A percentile compares a stretch with the other conserved stretches of the same genome.
phyloP scores from a whole-genome alignment of 2,888 invertebrate genomes.

The Drosophila algonquin region DNA sequence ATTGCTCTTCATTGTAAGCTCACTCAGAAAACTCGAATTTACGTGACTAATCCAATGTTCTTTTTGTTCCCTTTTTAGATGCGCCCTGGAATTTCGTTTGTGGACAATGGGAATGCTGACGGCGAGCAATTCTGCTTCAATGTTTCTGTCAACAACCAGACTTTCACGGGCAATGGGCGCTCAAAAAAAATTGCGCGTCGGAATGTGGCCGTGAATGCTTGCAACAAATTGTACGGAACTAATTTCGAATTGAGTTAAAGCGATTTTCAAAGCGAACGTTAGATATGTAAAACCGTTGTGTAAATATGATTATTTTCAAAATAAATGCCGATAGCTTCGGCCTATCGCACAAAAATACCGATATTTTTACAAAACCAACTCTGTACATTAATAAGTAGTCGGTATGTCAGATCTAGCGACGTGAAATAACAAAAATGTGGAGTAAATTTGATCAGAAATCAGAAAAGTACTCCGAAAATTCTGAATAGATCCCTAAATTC shows the following conservation, averaged over 20 bases:
- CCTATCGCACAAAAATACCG: too few species aligned
- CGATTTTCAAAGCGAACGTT: too few species aligned
- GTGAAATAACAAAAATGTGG: too few species aligned
- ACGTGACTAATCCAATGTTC: background rate
- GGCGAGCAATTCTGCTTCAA: slow-evolving; percentile 86
- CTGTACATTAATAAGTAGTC: too few species aligned
- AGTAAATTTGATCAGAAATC: too few species aligned
- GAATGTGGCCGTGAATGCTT: slow-evolving; percentile 86
- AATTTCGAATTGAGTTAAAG: slow-evolving; percentile 56
- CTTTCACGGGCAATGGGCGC: slow-evolving; percentile 87
- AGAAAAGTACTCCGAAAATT: too few species aligned
- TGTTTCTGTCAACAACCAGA: slow-evolving; percentile 87
- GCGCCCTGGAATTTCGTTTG: slow-evolving; percentile 88
- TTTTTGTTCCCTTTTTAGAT: slow-evolving; percentile 84
- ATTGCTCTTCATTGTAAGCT: slow-evolving; percentile 86
- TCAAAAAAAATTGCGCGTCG: slow-evolving; percentile 89
- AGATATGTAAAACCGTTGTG: too few species aligned
- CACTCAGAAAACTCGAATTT: background rate
- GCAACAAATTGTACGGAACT: slow-evolving; percentile 85
- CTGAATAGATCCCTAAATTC: too few species aligned
- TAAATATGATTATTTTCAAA: too few species aligned
- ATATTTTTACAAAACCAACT: too few species aligned
- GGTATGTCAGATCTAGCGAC: too few species aligned
- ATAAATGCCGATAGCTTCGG: too few species aligned
- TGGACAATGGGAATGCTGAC: slow-evolving; percentile 84